Percentiles rank a stretch among this genome's conserved stretches.
Evolutionary conservation across 2,113 vertebrate genomes (phyloP).

Genomic region (Alouatta palliata): DNA sequence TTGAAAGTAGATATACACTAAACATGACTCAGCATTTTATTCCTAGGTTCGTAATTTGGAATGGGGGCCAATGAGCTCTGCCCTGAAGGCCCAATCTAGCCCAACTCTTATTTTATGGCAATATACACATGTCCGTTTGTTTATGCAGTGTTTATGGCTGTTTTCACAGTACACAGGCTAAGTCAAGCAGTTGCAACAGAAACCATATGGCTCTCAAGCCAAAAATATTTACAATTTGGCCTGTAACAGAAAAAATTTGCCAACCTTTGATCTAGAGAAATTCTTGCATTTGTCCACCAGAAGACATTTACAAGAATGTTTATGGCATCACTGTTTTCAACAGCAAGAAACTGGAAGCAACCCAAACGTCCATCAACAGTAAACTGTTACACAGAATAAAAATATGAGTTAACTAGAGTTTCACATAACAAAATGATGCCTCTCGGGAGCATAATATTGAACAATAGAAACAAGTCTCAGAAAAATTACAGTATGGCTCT

Average conservation of each 20-base stretch:
- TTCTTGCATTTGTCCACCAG: not conserved
- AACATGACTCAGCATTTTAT: not conserved
- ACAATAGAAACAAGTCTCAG: not conserved
- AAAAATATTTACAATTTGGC: not conserved
- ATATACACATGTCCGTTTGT: not conserved
- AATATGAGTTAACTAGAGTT: not conserved
- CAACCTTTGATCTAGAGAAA: not conserved
- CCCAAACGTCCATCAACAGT: not conserved
- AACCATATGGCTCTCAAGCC: not conserved
- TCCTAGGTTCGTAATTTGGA: not conserved
- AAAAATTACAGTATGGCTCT: not conserved
- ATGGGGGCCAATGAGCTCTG: not conserved
- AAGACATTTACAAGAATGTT: not conserved
- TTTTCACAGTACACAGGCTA: not conserved
- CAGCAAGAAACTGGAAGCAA: not conserved
- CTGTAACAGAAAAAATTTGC: not conserved
- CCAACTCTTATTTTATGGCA: not conserved
- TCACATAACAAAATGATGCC: not conserved
- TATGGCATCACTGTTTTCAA: not conserved
- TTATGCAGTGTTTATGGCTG: not conserved
- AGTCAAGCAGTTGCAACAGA: not conserved
- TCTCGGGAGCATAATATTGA: not conserved
- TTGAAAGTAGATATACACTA: not conserved
- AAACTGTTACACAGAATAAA: not conserved
- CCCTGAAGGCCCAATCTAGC: not conserved